These are phyloP conservation scores for Riptortus pedestris DNA, from an alignment of 1,140 invertebrate species.

Conservation along the genomic window DNA sequence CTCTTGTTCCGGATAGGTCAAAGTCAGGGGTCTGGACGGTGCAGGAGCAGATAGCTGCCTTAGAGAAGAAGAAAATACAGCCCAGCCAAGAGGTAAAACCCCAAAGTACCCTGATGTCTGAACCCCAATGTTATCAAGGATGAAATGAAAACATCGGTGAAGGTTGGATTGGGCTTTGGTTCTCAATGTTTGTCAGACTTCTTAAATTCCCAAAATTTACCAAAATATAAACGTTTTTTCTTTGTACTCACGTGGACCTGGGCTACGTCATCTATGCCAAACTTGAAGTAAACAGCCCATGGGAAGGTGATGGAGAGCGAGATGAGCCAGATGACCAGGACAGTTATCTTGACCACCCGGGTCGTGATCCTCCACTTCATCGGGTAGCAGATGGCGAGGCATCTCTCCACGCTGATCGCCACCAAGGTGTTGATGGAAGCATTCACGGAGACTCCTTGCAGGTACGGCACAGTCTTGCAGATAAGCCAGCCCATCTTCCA, in stretches of 20 bases:
- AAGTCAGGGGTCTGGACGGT: too few relatives aligned
- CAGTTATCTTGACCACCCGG: slow-evolving; percentile 38
- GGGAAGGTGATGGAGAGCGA: slow-evolving; percentile 45
- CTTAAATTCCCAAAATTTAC: too few relatives aligned
- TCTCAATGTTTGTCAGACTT: too few relatives aligned
- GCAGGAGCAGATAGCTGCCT: too few relatives aligned
- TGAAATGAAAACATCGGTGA: too few relatives aligned
- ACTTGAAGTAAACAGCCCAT: slow-evolving; percentile 47
- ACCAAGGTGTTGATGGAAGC: slow-evolving; percentile 53
- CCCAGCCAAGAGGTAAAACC: too few relatives aligned
- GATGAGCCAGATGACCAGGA: slow-evolving; percentile 45
- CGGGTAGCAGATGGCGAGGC: slow-evolving; percentile 47
- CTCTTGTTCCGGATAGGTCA: too few relatives aligned
- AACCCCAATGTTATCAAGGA: too few relatives aligned
- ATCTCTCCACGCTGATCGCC: slow-evolving; percentile 50
- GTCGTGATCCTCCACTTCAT: slow-evolving; percentile 44
- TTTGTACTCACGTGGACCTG: slow-evolving; percentile 32
- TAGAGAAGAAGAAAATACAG: too few relatives aligned
- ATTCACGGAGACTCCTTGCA: slow-evolving; percentile 52
- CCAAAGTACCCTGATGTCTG: too few relatives aligned
- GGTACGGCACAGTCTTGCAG: slow-evolving; percentile 50
- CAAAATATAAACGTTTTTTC: too few relatives aligned
- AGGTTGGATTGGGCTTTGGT: too few relatives aligned
- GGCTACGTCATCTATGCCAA: slow-evolving; percentile 32
- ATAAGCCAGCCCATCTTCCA: slow-evolving; percentile 49